Evolutionary conservation across 2,113 vertebrate genomes (phyloP), one percentile per base, ranked within the genome.

Genomic region (Dolichotis patagonum): DNA sequence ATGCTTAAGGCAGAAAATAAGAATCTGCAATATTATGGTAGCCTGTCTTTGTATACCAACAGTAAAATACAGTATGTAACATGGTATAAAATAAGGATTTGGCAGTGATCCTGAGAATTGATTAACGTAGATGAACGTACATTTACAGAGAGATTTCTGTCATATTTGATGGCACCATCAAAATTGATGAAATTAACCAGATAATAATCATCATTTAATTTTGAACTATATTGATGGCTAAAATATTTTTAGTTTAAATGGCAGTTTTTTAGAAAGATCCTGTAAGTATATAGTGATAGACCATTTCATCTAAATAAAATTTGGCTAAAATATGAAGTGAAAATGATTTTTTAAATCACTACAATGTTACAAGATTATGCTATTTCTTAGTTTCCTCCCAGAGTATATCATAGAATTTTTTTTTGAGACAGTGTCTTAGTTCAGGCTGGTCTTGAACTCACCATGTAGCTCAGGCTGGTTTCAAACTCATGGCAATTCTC

Each of bases 221-320:
- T 85, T 77, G 28, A 92, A 19, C 49, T 77, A 0, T 96, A 35
- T 78, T 77, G 20, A 62, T 67, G 38, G 26, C 38, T 63, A 80
- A 71, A 71, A 71, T 71, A 90, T 90, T 49, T 83, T 94, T 78
- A 87, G 78, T 91, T 95, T 35, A 89, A 22, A 49, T 80, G 28
- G 2, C 3, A 60, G 41, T 80, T 94, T 94, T 91, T 91, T 8
- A 19, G 75, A 95, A 91, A 67, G 35, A 62, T 41, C 7, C 78
- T 63, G 32, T 81, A 75, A 46, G 63, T 65, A 77, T 81, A n/a
- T 4, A 84, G 85, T 71, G n/a, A n/a, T 49, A 58, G 49, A 38
- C 93, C 30, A 65, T 81, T 82, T 96, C 28, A 81, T 67, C 60
- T 88, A 81, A 77, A 38, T 92, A 92, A 95, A 90, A 85, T 60